phyloP scores from a whole-genome alignment of 2,888 invertebrate genomes.

The Blera fallax region DNA sequence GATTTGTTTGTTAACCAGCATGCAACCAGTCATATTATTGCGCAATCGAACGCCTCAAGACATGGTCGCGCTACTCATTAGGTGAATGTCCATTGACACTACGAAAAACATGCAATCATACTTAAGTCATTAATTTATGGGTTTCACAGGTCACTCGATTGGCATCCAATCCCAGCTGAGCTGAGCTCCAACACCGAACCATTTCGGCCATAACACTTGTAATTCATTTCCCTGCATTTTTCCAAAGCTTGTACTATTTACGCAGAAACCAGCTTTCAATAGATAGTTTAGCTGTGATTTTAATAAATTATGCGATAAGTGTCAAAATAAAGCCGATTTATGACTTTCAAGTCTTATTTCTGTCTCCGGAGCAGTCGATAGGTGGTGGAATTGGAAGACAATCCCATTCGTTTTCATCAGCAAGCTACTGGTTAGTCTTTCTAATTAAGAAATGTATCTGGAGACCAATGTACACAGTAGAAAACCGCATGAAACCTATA shows the following conservation, averaged over 20 bases:
- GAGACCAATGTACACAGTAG: too few species aligned
- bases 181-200: neutral
- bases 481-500: too few species aligned
- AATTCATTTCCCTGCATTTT: neutral
- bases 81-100: conserved; percentile 28
- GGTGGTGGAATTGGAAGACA: too few species aligned
- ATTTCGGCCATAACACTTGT: neutral
- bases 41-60: neutral
- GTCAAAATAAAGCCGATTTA: conserved; percentile 28
- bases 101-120: conserved; percentile 26
- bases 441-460: too few species aligned
- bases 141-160: conserved; percentile 4
- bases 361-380: neutral
- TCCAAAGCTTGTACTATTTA: neutral
- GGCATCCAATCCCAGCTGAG: conserved; percentile 4
- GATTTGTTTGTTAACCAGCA: neutral
- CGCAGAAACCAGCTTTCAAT: neutral
- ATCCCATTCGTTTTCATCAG: too few species aligned
- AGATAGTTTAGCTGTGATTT: neutral
- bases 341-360: neutral
- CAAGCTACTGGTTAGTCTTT: too few species aligned
- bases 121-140: conserved; percentile 38
- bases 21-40: neutral
- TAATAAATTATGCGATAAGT: conserved; percentile 39
- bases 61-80: conserved; percentile 9